phyloP scores from a whole-genome alignment of 2,888 invertebrate genomes.

The Pharmacophagus antenor region DNA sequence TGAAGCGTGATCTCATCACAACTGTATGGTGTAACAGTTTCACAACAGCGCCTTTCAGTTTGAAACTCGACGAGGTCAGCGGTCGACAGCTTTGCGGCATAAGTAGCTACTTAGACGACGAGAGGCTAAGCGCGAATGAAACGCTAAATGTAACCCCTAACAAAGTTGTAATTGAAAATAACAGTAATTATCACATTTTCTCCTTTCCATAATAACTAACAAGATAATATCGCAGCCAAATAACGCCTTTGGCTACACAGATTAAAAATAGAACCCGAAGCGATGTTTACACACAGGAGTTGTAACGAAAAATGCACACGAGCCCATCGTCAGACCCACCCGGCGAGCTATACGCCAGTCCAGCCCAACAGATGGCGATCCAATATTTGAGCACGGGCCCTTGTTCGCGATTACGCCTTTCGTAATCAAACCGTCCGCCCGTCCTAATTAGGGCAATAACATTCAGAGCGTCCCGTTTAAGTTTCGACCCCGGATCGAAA shows the following conservation, averaged over 20 bases:
- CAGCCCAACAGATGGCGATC: constrained; percentile 45
- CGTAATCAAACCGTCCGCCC: constrained; percentile 47
- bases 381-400: constrained; percentile 47
- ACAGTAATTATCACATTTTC: too few relatives aligned
- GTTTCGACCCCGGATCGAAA: not conserved
- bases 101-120: too few relatives aligned
- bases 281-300: constrained; percentile 33
- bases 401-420: constrained; percentile 34
- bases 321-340: constrained; percentile 14
- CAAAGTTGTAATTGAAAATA: too few relatives aligned
- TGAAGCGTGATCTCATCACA: not conserved
- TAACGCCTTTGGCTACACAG: not conserved
- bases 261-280: not conserved
- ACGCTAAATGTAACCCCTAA: too few relatives aligned
- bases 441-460: constrained; percentile 46
- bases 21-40: too few relatives aligned
- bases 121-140: too few relatives aligned
- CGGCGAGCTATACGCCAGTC: constrained; percentile 10
- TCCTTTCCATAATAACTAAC: too few relatives aligned
- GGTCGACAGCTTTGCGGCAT: too few relatives aligned
- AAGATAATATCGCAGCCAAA: not conserved
- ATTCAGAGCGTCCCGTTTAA: constrained; percentile 21
- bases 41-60: too few relatives aligned
- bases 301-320: constrained; percentile 7
- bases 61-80: too few relatives aligned